Conservation (phyloP, 1,140 invertebrate species). For the Phortica variegata region DNA sequence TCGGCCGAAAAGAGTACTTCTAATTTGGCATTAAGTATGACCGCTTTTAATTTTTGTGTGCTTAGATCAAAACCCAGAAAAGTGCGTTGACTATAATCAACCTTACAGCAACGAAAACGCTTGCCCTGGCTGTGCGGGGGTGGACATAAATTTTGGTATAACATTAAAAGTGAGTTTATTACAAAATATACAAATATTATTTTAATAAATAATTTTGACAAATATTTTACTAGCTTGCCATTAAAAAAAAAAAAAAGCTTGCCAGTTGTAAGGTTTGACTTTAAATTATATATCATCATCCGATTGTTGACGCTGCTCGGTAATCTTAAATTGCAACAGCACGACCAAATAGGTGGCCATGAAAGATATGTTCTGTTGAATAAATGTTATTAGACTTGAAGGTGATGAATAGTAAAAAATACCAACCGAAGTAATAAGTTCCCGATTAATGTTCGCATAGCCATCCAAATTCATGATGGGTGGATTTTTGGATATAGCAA, state of each 20-base stretch:
- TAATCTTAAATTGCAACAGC: conserved; percentile 67
- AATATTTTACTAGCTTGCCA: too few species aligned
- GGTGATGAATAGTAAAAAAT: too few species aligned
- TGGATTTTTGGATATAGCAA: conserved; percentile 70
- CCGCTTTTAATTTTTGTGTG: conserved; percentile 6
- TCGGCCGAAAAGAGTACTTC: conserved; percentile 1
- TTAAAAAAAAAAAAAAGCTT: too few species aligned
- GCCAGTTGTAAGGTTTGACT: too few species aligned
- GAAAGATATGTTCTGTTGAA: conserved; percentile 65
- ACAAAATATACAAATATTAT: too few species aligned
- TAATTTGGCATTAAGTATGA: conserved; percentile 23
- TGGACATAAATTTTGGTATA: too few species aligned
- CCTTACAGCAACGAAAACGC: too few species aligned
- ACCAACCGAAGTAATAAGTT: conserved; percentile 67
- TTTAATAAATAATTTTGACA: too few species aligned
- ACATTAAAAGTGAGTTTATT: too few species aligned
- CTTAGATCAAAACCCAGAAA: conserved; percentile 31
- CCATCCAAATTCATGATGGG: conserved; percentile 71
- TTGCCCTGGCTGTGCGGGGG: too few species aligned
- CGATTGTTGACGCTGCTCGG: conserved; percentile 40
- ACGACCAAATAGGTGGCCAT: conserved; percentile 70
- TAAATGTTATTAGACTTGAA: neutral
- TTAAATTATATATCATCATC: conserved; percentile 6
- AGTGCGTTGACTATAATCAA: conserved; percentile 1
- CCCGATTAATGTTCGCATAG: conserved; percentile 68